Percentiles rank a stretch among this genome's conserved stretches.
Evolutionary conservation across 2,888 invertebrate species (phyloP).

Genomic region (Apamea anceps): DNA sequence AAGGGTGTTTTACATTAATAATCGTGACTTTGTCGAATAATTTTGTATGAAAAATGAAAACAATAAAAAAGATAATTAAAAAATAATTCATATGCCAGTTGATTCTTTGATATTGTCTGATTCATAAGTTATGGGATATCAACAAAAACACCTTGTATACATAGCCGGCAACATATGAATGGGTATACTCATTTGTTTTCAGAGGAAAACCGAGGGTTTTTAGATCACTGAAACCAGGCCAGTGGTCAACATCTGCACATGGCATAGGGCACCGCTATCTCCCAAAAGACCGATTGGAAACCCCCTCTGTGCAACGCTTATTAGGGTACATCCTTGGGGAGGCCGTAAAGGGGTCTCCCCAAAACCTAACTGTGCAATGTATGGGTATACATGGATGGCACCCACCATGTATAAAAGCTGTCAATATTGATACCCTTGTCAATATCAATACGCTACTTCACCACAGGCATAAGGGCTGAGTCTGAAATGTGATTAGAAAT

Average conservation of each 20-base stretch:
- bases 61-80: too few species aligned
- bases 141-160: too few species aligned
- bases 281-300: too few species aligned
- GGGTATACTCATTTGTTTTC: neutral
- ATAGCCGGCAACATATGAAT: too few species aligned
- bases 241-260: neutral
- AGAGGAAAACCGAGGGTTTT: neutral
- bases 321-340: neutral
- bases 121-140: too few species aligned
- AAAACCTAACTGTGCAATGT: neutral
- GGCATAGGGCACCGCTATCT: neutral
- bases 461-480: neutral
- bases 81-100: too few species aligned
- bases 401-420: neutral
- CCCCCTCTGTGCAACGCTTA: neutral
- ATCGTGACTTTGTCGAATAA: too few species aligned
- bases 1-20: too few species aligned
- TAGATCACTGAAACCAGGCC: neutral
- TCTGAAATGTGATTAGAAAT: neutral
- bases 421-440: neutral
- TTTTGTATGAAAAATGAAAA: too few species aligned
- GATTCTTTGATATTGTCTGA: too few species aligned
- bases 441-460: neutral
- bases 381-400: neutral
- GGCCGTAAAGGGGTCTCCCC: neutral